Evolutionary conservation across 2,888 invertebrate species (phyloP), one percentile per base, ranked within the genome.

Genomic region (Trachelus tabidus): DNA sequence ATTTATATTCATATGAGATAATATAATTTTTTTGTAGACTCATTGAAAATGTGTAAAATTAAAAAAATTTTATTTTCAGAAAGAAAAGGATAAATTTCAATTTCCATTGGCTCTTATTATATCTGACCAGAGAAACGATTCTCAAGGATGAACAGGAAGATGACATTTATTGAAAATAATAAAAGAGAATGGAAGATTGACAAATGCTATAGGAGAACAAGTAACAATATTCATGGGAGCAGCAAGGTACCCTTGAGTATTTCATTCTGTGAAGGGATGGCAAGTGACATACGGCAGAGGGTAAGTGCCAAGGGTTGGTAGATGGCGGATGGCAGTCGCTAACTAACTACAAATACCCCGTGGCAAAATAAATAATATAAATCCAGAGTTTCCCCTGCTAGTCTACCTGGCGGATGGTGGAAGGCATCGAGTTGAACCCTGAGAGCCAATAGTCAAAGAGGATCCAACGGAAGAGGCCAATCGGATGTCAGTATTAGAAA

Each of bases 331-430:
- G 68, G 40, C 68, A 68, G 76, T 79, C 81, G 78, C 80, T 79
- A 80, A 82, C 82, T 82, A 83, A 81, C 81, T 81, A 76, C 82
- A 82, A 81, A 82, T 79, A 81, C 68, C 79, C 75, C 73, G 40
- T 68, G 81, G 74, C 68, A 77, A 79, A 83, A 84, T 82, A 83
- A 84, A 83, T 82, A 83, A 82, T 82, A 68, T 35, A 15, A 34
- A 15, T 34, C 33, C 40, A 9, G 34, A 33, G 68, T 33, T 15
- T 73, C 23, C 23, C 33, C 30, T 11, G 12, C 74, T 30, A 12
- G 75, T 76, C 31, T 71, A 71, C 71, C 71, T 33, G 71, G 34
- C 3, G 34, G 12, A 33, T 31, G 33, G 71, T 12, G 9, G 33
- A 71, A 23, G 71, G 71, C 34, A 56, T 9, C 56, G 56, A 23